A percentile compares a stretch with the other conserved stretches of the same genome.
These are phyloP conservation scores for Sesia bembeciformis DNA, from an alignment of 2,888 invertebrate genomes.

Conservation along the genomic window DNA sequence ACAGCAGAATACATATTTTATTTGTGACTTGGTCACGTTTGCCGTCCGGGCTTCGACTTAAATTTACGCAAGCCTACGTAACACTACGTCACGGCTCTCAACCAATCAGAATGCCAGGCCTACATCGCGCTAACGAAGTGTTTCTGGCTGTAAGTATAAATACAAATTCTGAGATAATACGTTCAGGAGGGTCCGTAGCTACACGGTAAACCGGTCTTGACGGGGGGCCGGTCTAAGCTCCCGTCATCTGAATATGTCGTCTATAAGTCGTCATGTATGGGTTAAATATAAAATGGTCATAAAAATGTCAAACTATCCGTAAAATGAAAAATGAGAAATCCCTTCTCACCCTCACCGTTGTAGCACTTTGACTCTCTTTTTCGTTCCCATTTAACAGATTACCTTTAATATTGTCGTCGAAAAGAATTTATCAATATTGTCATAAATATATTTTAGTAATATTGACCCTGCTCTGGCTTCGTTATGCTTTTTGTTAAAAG, in stretches of 20 bases:
- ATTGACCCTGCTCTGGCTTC: no score
- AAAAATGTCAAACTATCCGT: slow-evolving; percentile 1
- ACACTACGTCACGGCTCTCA: not conserved
- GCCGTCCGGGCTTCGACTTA: not conserved
- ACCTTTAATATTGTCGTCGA: no score
- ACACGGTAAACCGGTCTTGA: slow-evolving; percentile 41
- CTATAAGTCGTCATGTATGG: slow-evolving; percentile 11
- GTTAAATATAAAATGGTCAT: slow-evolving; percentile 8
- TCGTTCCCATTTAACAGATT: no score
- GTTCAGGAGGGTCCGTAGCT: slow-evolving; percentile 40
- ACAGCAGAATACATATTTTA: no score
- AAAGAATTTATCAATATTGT: no score
- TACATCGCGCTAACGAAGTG: slow-evolving; percentile 18
- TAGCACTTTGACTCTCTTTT: slow-evolving; percentile 36
- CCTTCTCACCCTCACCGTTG: slow-evolving; percentile 9
- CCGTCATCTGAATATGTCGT: slow-evolving; percentile 37
- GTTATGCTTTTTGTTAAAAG: no score
- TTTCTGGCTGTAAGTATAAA: slow-evolving; percentile 23
- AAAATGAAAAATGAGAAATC: slow-evolving; percentile 6
- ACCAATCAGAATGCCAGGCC: slow-evolving; percentile 3
- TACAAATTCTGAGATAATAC: slow-evolving; percentile 7
- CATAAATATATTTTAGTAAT: no score
- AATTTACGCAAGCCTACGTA: not conserved
- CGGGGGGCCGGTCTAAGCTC: slow-evolving; percentile 34
- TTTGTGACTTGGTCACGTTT: not conserved